These are phyloP conservation scores for Sciurus carolinensis DNA, from an alignment of 2,797 vertebrate species.

Conservation along the genomic window DNA sequence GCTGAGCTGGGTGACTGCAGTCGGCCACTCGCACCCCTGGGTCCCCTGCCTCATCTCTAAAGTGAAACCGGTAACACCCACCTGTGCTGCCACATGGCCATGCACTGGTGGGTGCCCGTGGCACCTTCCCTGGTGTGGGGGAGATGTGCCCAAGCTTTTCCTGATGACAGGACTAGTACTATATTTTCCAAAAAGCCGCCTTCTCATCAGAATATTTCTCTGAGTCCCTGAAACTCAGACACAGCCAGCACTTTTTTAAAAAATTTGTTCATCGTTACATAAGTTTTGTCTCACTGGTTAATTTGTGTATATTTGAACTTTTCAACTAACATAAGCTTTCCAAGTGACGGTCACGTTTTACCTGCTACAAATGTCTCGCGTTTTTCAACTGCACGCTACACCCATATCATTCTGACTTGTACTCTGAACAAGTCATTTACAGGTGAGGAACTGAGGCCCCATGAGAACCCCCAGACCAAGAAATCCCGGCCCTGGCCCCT, in stretches of 20 bases:
- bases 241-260: background rate
- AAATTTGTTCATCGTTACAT: background rate
- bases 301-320: background rate
- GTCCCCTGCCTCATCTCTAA: background rate
- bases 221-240: constrained; percentile 11
- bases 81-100: background rate
- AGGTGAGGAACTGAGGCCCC: background rate
- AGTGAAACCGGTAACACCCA: background rate
- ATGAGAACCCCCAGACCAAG: background rate
- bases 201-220: background rate
- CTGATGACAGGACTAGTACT: background rate
- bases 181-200: background rate
- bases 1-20: background rate
- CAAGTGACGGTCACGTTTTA: background rate
- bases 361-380: background rate
- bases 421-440: background rate
- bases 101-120: fast-evolving
- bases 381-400: background rate
- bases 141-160: background rate
- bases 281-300: background rate
- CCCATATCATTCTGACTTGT: background rate
- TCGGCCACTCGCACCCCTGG: background rate
- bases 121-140: background rate
- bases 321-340: background rate
- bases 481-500: background rate